phyloP scores from a whole-genome alignment of 2,797 vertebrate species.

The Peromyscus nudipes region DNA sequence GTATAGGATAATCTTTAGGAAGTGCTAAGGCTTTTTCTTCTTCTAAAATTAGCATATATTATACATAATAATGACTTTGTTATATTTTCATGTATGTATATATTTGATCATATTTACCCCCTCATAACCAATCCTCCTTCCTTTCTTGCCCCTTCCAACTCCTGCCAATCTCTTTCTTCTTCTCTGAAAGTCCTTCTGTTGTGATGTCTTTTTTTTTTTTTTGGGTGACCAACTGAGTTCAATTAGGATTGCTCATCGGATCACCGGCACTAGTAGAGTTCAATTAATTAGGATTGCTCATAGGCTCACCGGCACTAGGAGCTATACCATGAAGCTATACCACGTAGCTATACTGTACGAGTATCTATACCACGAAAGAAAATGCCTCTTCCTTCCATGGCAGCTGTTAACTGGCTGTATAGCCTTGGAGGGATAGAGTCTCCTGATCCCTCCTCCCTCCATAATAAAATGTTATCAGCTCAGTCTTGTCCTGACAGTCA shows the following conservation, averaged over 20 bases:
- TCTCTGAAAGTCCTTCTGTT: background rate
- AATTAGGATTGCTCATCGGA: background rate
- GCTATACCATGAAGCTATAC: no score
- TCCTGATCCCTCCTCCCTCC: background rate
- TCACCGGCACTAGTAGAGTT: background rate
- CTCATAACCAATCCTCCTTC: background rate
- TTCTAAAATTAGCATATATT: background rate
- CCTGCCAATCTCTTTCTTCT: background rate
- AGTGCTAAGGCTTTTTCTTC: constrained; percentile 9
- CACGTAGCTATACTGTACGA: no score
- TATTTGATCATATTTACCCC: background rate
- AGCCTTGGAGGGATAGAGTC: background rate
- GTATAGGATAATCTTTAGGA: background rate
- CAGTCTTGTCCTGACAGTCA: background rate
- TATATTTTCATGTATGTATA: background rate
- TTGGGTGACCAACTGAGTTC: background rate
- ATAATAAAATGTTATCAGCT: background rate
- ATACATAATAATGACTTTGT: background rate
- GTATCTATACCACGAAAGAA: background rate
- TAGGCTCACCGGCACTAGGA: background rate
- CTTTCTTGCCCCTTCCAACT: background rate
- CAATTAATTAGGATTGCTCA: background rate
- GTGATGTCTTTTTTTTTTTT: background rate
- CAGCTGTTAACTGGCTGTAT: background rate
- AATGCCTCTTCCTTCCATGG: background rate